Evolutionary conservation across 2,113 vertebrate species (phyloP).

Genomic region (Gadus macrocephalus): DNA sequence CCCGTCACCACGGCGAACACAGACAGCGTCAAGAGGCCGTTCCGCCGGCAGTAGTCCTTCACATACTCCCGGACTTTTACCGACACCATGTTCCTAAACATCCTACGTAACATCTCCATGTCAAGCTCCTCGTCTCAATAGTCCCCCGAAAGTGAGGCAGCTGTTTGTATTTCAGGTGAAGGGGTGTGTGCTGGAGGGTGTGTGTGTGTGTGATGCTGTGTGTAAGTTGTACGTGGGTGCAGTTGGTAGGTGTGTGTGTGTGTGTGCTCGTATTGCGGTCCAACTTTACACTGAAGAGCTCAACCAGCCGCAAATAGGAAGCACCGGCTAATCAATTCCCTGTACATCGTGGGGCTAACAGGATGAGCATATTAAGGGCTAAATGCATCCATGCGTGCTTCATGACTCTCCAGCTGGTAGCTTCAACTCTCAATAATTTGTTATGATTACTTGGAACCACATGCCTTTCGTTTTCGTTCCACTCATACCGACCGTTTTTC

Average conservation of each 20-base stretch:
- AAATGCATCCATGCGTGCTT: slow-evolving; percentile 32
- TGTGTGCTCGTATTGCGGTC: slow-evolving; percentile 11
- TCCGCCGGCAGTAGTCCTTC: slow-evolving; percentile 72
- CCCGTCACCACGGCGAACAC: slow-evolving; percentile 77
- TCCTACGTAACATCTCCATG: slow-evolving; percentile 44
- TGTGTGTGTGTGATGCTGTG: background rate
- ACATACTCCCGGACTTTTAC: slow-evolving; percentile 40
- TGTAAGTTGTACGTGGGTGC: background rate
- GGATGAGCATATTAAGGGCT: slow-evolving; percentile 56
- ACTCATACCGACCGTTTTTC: slow-evolving; percentile 37
- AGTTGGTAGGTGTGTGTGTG: background rate
- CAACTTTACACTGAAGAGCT: slow-evolving; percentile 25
- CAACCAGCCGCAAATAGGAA: slow-evolving; percentile 38
- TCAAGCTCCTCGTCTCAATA: background rate
- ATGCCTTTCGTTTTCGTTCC: slow-evolving; percentile 15
- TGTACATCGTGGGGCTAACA: slow-evolving; percentile 41
- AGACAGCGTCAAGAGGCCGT: slow-evolving; percentile 80
- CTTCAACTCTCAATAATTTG: slow-evolving; percentile 33
- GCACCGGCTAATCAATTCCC: slow-evolving; percentile 39
- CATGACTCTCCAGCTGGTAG: slow-evolving; percentile 27
- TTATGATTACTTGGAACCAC: slow-evolving; percentile 10
- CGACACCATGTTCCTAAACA: slow-evolving; percentile 19
- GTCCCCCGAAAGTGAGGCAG: background rate
- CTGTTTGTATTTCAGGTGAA: background rate
- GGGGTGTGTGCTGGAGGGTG: background rate